A percentile compares a stretch with the other conserved stretches of the same genome.
Evolutionary conservation across 1,140 invertebrate species (phyloP).

Genomic region (Plectrocnemia conspersa): DNA sequence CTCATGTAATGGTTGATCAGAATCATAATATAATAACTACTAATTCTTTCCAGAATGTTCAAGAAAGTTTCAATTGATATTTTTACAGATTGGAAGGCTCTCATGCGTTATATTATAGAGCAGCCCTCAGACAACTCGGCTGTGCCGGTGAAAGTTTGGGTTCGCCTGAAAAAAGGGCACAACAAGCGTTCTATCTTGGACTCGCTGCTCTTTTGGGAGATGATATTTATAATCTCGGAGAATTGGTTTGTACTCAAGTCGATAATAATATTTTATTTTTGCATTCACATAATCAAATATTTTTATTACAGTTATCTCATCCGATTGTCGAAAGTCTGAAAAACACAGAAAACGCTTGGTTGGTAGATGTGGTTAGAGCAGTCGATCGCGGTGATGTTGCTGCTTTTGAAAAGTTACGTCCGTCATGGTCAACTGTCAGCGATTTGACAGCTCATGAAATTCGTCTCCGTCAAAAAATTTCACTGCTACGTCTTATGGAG

Average conservation of each 20-base stretch:
- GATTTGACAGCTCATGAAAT: slow-evolving; percentile 84
- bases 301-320: slow-evolving; percentile 71
- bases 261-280: not conserved
- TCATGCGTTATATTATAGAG: slow-evolving; percentile 90
- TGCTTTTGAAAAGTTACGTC: slow-evolving; percentile 79
- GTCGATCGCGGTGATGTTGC: slow-evolving; percentile 90
- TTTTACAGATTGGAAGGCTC: slow-evolving; percentile 68
- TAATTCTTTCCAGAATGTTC: no score
- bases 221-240: slow-evolving; percentile 96
- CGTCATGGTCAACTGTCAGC: slow-evolving; percentile 75
- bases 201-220: slow-evolving; percentile 92
- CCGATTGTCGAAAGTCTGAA: slow-evolving; percentile 85
- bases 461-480: slow-evolving; percentile 87
- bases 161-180: slow-evolving; percentile 63
- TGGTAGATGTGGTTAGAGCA: slow-evolving; percentile 83
- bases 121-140: slow-evolving; percentile 91
- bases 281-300: slow-evolving; percentile 1
- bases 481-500: slow-evolving; percentile 95
- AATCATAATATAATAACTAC: no score
- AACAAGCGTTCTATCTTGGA: slow-evolving; percentile 86
- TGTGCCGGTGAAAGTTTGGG: slow-evolving; percentile 77
- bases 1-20: no score
- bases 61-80: slow-evolving; percentile 9
- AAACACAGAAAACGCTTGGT: slow-evolving; percentile 79
- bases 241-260: slow-evolving; percentile 61